These are phyloP conservation scores for Lampris incognitus DNA, from an alignment of 2,113 vertebrate genomes.

Conservation along the genomic window DNA sequence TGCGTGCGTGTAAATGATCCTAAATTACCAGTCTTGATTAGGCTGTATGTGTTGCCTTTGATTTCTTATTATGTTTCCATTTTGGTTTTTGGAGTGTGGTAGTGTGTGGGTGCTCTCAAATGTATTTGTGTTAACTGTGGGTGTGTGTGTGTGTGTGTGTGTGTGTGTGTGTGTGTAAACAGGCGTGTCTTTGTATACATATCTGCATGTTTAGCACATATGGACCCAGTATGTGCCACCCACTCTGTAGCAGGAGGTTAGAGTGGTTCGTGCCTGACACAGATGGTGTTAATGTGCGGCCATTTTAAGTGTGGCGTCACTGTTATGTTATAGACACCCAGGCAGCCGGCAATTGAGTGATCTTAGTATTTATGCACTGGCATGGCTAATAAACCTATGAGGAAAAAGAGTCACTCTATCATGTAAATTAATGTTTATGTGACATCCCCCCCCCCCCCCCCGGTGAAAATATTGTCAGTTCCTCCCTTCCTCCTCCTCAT, in stretches of 20 bases:
- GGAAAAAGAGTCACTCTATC: constrained; percentile 3
- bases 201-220: constrained; percentile 51
- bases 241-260: constrained; percentile 45
- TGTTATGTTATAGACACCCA: neutral
- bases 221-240: constrained; percentile 54
- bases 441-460: neutral
- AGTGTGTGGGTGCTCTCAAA: neutral
- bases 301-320: constrained; percentile 53
- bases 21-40: too few relatives aligned
- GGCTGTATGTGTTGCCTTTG: too few relatives aligned
- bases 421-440: neutral
- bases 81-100: too few relatives aligned
- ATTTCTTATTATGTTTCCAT: too few relatives aligned
- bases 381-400: constrained; percentile 4
- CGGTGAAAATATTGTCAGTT: constrained; percentile 15
- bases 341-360: constrained; percentile 23
- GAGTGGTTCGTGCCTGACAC: constrained; percentile 43
- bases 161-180: constrained; percentile 1
- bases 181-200: constrained; percentile 23
- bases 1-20: neutral
- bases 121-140: neutral
- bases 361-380: neutral
- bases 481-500: constrained; percentile 23
- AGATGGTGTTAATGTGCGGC: constrained; percentile 70
- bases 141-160: constrained; percentile 12